Evolutionary conservation across 2,797 vertebrate species (phyloP).

Genomic region (Crax fasciolata): DNA sequence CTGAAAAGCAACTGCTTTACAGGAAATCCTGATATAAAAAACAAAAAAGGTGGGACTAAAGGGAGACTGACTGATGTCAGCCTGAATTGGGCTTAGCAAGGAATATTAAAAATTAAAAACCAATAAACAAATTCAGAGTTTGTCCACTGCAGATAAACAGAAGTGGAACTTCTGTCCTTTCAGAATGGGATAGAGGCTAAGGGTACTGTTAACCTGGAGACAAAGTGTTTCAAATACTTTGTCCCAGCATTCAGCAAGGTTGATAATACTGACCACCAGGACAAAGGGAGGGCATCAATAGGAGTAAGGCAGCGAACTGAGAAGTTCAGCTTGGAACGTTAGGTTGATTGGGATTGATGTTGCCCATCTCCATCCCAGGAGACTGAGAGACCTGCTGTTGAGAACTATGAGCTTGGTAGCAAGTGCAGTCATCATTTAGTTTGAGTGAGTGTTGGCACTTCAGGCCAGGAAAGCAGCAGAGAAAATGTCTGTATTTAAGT

Average conservation of each 20-base stretch:
- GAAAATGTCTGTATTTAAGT: not conserved
- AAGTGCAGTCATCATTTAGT: not conserved
- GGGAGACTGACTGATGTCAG: not conserved
- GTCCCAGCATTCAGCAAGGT: not conserved
- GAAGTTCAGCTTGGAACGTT: not conserved
- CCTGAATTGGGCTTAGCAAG: not conserved
- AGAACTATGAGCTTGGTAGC: not conserved
- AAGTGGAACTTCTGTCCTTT: not conserved
- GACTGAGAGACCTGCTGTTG: not conserved
- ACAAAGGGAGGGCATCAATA: not conserved
- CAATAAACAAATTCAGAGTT: not conserved
- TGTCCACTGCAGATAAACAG: not conserved
- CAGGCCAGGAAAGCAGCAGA: not conserved
- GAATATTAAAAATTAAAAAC: not conserved
- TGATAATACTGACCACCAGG: not conserved
- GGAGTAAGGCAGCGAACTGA: not conserved
- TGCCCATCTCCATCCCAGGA: not conserved
- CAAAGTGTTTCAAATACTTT: not conserved
- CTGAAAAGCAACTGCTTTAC: not conserved
- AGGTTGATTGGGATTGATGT: not conserved
- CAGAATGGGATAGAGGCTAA: not conserved
- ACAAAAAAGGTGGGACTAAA: not conserved
- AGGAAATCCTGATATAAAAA: not conserved
- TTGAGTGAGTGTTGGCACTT: not conserved
- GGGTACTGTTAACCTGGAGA: not conserved